Conservation (phyloP, 2,888 invertebrate genomes). For the Trachelus tabidus region DNA sequence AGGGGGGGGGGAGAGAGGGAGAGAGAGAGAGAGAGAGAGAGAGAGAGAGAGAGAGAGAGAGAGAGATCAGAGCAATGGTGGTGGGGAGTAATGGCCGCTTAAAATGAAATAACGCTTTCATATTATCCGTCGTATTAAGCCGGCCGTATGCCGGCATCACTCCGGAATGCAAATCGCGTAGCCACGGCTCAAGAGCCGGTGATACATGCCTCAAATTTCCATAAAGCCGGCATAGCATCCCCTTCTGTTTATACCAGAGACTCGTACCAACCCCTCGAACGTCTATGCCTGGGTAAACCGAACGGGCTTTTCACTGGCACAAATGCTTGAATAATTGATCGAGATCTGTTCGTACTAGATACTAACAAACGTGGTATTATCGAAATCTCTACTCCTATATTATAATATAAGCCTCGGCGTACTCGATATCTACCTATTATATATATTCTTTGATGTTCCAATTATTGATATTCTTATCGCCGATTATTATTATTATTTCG, state of each 20-base stretch:
- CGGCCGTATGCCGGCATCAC: constrained; percentile 7
- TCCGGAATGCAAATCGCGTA: constrained; percentile 5
- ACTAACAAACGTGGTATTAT: constrained; percentile 7
- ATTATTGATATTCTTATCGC: neutral
- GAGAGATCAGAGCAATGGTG: neutral
- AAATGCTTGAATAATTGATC: constrained; percentile 26
- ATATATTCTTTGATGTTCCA: neutral
- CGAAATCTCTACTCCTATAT: neutral
- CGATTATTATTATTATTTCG: neutral
- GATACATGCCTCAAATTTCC: constrained; percentile 17
- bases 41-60: neutral
- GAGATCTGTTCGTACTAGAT: constrained; percentile 4
- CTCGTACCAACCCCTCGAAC: constrained; percentile 15
- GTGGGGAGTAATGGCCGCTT: constrained; percentile 12
- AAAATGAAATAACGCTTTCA: constrained; percentile 25
- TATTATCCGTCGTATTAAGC: constrained; percentile 17
- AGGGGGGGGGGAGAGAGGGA: no score
- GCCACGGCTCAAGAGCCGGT: constrained; percentile 1
- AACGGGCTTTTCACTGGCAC: constrained; percentile 19
- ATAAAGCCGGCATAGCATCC: constrained; percentile 19
- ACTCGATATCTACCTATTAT: neutral
- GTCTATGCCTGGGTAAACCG: constrained; percentile 6
- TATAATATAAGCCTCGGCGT: neutral
- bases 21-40: neutral
- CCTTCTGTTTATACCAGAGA: constrained; percentile 14